Base-by-base conservation (phyloP, 2,888 invertebrate species). In the Fragum fragum region DNA sequence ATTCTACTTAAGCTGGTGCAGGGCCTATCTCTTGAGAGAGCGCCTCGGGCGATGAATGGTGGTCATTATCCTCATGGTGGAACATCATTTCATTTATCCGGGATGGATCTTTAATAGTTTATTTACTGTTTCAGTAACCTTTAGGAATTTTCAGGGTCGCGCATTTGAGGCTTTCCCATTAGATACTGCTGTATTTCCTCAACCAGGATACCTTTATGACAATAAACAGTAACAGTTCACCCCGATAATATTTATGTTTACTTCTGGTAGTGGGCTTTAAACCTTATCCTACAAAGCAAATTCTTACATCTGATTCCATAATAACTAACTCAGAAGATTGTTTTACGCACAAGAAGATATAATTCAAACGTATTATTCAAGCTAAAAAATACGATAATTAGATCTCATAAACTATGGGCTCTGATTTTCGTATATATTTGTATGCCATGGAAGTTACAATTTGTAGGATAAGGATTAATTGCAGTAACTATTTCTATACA, bases 1-100 rank as follows among this genome's bases (percentile, higher is more conserved):
- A 82, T 82, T 79, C 83, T 73, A 57, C 72, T 59, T 79, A 81
- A 84, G 86, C 81, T 81, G 90, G 90, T 90, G 90, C 86, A 80
- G 90, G 90, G 89, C 82, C 66, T 70, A 53, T 66, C 23, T 66
- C 66, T 42, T 66, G 66, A 66, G 66, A 66, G 87, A 88, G 88
- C 89, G 89, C 88, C 86, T 86, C 88, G 66, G 88, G 85, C 81
- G 84, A 77, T 61, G 81, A 76, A 75, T 79, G 75, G 74, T 85
- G 73, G 59, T 72, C 78, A 77, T 74, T 42, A 42, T 66, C 70
- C 73, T 77, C 55, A 66, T 39, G 66, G 63, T 71, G 76, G 26
- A 55, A 72, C 72, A 72, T 66, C 66, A 57, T 79, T 79, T 79
- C 74, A 74, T 74, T 71, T 76, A 79, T 76, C 73, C 80, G 85